Conservation (phyloP, 2,797 vertebrate genomes). For the Enteromius viviparus region DNA sequence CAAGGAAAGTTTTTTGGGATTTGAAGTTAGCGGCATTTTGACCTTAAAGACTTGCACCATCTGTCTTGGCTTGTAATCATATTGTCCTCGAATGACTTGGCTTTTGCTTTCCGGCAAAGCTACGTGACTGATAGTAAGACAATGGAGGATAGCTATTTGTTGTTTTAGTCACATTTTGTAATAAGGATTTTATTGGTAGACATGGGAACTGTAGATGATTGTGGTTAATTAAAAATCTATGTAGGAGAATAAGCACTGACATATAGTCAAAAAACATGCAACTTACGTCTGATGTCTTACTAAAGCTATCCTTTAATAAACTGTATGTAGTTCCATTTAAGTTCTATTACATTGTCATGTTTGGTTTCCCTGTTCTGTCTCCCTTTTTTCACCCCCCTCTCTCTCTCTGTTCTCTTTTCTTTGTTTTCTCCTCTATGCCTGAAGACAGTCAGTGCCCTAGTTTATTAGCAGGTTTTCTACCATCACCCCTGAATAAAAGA, state of each 20-base stretch:
- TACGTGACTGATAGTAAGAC: neutral
- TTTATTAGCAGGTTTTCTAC: slow-evolving; percentile 69
- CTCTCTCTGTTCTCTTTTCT: slow-evolving; percentile 39
- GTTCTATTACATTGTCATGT: slow-evolving; percentile 16
- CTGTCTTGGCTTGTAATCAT: neutral
- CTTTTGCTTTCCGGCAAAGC: slow-evolving; percentile 3
- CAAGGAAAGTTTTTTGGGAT: neutral
- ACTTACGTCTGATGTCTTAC: neutral
- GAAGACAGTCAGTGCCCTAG: slow-evolving; percentile 74
- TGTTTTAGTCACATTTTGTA: neutral
- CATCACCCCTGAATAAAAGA: slow-evolving; percentile 58
- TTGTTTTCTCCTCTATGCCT: slow-evolving; percentile 59
- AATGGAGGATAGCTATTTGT: neutral
- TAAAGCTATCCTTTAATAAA: slow-evolving; percentile 5
- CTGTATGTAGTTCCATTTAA: neutral
- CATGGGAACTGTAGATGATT: neutral
- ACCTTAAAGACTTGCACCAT: neutral
- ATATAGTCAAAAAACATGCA: slow-evolving; percentile 3
- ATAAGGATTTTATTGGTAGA: neutral
- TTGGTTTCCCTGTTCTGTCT: neutral
- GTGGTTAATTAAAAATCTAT: slow-evolving; percentile 10
- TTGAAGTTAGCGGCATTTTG: neutral
- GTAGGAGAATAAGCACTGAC: neutral
- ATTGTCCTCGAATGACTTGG: neutral
- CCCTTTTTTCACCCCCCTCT: slow-evolving; percentile 49